Conservation (phyloP, 2,888 invertebrate genomes). For the Agriopis aurantiaria region DNA sequence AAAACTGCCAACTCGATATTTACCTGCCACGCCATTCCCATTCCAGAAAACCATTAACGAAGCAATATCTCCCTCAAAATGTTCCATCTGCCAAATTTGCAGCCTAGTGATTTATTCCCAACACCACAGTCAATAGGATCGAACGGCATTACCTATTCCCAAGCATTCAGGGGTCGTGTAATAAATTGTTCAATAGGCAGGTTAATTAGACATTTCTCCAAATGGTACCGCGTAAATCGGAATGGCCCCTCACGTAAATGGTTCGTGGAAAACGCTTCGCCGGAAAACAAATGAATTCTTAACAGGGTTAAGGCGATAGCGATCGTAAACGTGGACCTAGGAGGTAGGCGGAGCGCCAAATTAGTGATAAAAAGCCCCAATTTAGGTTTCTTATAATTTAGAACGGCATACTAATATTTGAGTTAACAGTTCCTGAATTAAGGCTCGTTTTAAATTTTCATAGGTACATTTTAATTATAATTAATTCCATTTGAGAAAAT, state of each 20-base stretch:
- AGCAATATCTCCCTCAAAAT: constrained; percentile 48
- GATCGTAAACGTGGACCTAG: constrained; percentile 47
- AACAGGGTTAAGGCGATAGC: constrained; percentile 54
- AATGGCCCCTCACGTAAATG: constrained; percentile 62
- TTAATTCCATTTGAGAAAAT: constrained; percentile 36
- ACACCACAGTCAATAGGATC: constrained; percentile 72
- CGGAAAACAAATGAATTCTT: constrained; percentile 67
- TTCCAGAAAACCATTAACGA: constrained; percentile 41
- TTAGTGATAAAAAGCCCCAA: constrained; percentile 46
- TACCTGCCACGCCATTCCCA: constrained; percentile 34
- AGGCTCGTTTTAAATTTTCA: constrained; percentile 41
- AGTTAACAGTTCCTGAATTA: constrained; percentile 35
- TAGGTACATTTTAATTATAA: constrained; percentile 43
- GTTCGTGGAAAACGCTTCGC: constrained; percentile 58
- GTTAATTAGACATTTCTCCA: constrained; percentile 80
- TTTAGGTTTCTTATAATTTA: constrained; percentile 33
- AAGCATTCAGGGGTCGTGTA: constrained; percentile 66
- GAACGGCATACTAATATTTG: constrained; percentile 37
- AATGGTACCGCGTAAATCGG: constrained; percentile 72
- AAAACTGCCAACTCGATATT: constrained; percentile 23
- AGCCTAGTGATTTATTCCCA: constrained; percentile 64
- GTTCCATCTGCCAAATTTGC: constrained; percentile 56
- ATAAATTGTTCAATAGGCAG: constrained; percentile 80
- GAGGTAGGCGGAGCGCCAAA: constrained; percentile 43
- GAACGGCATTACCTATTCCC: constrained; percentile 65